phyloP scores from a whole-genome alignment of 2,797 vertebrate species.

The Phoebastria nigripes region DNA sequence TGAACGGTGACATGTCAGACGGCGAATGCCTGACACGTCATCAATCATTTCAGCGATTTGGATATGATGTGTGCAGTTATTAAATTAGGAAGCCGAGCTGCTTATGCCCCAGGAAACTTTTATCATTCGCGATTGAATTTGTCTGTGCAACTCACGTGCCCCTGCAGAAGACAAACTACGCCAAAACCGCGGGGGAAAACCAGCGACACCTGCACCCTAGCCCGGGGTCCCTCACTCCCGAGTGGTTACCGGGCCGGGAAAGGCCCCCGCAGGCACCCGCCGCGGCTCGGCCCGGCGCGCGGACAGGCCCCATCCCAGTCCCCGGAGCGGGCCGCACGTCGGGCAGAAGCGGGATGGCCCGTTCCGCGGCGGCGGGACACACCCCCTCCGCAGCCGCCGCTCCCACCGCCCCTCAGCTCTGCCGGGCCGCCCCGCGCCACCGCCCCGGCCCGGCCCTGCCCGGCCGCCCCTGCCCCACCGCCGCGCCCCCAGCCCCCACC shows the following conservation, averaged over 20 bases:
- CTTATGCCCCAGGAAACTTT: neutral
- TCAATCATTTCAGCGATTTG: fast-evolving
- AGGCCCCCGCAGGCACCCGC: no score
- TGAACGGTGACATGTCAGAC: fast-evolving
- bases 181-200: no score
- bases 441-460: no score
- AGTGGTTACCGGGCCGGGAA: fast-evolving
- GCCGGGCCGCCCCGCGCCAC: neutral
- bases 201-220: no score
- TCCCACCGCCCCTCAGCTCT: neutral
- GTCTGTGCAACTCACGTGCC: fast-evolving
- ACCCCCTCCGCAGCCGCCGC: no score
- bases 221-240: no score
- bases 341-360: fast-evolving
- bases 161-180: neutral
- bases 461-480: neutral
- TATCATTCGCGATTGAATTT: no score
- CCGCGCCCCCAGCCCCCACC: neutral
- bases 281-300: no score
- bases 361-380: no score
- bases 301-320: no score
- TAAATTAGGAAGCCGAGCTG: neutral
- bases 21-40: fast-evolving
- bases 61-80: fast-evolving
- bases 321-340: no score